These are phyloP conservation scores for Lathronympha strigana DNA, from an alignment of 2,888 invertebrate species.

Conservation along the genomic window DNA sequence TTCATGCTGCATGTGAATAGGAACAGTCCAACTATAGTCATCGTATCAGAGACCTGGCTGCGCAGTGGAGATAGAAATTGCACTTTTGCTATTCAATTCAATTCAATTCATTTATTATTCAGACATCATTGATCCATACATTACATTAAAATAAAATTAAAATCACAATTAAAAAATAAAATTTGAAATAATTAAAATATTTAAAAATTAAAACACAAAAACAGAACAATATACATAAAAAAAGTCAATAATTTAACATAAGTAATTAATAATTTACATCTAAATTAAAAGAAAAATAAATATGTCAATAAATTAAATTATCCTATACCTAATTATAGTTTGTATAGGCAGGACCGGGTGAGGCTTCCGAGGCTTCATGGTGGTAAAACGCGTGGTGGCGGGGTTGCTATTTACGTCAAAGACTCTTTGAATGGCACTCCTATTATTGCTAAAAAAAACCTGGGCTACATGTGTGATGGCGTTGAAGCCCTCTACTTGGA, in stretches of 20 bases:
- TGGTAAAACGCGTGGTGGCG: background rate
- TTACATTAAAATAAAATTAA: too few relatives aligned
- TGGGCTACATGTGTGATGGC: background rate
- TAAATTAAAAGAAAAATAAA: too few relatives aligned
- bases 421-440: background rate
- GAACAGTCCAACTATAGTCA: background rate
- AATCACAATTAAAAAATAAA: too few relatives aligned
- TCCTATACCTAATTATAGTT: background rate
- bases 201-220: too few relatives aligned
- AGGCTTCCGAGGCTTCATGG: background rate
- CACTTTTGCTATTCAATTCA: too few relatives aligned
- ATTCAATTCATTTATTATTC: too few relatives aligned
- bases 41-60: background rate
- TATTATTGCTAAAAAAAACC: background rate
- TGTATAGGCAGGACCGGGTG: background rate
- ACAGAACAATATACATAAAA: too few relatives aligned
- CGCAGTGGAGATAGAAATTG: background rate
- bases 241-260: too few relatives aligned
- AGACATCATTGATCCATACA: too few relatives aligned
- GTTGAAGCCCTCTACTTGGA: background rate
- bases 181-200: too few relatives aligned
- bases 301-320: too few relatives aligned
- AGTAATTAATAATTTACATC: too few relatives aligned
- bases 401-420: constrained; percentile 2
- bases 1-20: background rate